Percentiles rank a stretch among this genome's conserved stretches.
Evolutionary conservation across 64 coral and sea anemone genomes (phyloP).

Genomic region (Exaiptasia diaphana): DNA sequence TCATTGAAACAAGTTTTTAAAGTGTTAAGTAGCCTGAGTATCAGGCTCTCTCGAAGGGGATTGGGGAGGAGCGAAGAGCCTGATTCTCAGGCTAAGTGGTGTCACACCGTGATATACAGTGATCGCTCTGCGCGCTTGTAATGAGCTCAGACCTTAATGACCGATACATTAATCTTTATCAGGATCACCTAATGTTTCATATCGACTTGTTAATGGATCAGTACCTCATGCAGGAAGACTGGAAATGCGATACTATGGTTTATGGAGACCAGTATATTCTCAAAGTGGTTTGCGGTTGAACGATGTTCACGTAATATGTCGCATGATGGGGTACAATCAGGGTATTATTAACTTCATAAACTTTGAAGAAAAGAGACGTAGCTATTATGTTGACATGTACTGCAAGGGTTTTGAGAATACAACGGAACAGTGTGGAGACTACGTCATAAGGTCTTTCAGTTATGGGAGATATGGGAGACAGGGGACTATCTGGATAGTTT

Average conservation of each 20-base stretch:
- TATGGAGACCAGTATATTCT: neutral
- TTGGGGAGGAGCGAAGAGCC: no score
- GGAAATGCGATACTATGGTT: neutral
- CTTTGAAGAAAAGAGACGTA: neutral
- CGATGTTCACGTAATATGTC: neutral
- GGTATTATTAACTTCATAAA: neutral
- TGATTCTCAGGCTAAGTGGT: no score
- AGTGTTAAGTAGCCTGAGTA: no score
- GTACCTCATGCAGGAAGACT: neutral
- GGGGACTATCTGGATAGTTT: neutral
- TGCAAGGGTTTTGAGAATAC: neutral
- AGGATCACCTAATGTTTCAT: neutral
- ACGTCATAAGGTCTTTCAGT: no score
- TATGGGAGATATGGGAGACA: neutral
- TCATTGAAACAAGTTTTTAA: no score
- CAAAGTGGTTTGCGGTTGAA: neutral
- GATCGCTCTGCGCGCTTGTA: no score
- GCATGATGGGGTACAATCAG: neutral
- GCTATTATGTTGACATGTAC: neutral
- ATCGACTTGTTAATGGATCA: neutral
- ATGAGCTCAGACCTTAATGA: no score
- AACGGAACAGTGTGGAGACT: neutral
- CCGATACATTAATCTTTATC: no score
- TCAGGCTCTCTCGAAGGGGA: no score
- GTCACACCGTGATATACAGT: no score